Conservation (phyloP, 2,888 invertebrate species). For the Cerastis rubricosa region DNA sequence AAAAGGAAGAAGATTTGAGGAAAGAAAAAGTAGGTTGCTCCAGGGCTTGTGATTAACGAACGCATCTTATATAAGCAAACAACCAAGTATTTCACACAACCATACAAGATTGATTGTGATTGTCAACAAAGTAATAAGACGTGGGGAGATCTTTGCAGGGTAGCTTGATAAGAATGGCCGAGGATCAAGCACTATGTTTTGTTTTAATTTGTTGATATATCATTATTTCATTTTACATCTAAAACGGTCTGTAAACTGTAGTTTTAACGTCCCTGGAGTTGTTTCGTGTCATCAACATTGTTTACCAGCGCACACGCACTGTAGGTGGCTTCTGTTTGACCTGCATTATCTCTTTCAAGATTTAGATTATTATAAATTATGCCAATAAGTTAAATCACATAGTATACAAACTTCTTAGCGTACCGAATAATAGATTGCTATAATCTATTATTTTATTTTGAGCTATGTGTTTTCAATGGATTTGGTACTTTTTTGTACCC, state of each 20-base stretch:
- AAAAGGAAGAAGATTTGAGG: neutral
- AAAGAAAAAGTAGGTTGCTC: neutral
- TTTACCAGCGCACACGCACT: neutral
- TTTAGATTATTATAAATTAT: neutral
- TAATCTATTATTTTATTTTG: neutral
- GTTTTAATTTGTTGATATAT: neutral
- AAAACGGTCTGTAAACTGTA: too few species aligned
- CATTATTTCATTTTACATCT: too few species aligned
- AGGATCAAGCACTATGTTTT: neutral
- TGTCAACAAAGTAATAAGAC: too few species aligned
- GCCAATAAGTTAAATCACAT: neutral
- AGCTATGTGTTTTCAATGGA: too few species aligned
- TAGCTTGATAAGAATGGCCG: neutral
- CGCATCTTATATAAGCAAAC: neutral
- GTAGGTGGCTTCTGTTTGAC: neutral
- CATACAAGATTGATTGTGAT: neutral
- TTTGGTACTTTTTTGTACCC: neutral
- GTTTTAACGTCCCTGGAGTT: neutral
- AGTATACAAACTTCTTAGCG: neutral
- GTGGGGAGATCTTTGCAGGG: neutral
- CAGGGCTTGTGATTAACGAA: too few species aligned
- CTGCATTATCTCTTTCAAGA: slow-evolving; percentile 3
- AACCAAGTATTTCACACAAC: neutral
- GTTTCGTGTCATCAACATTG: neutral
- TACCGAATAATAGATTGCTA: too few species aligned